Conservation (phyloP, 2,113 vertebrate genomes). For the Todiramphus saurophagus region DNA sequence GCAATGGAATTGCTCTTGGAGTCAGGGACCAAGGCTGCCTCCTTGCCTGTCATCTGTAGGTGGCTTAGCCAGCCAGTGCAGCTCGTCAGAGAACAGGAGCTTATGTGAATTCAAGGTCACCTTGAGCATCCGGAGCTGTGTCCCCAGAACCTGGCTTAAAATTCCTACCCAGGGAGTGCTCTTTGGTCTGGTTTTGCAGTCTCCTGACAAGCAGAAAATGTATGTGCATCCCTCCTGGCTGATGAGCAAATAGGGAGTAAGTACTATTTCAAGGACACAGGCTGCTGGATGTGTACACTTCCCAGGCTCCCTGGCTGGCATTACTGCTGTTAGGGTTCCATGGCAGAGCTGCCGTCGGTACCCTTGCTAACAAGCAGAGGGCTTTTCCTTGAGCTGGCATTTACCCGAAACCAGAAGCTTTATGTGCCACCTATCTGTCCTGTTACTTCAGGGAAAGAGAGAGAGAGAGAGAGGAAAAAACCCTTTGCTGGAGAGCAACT, state of each 20-base stretch:
- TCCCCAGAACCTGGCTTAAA: neutral
- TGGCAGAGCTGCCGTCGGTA: neutral
- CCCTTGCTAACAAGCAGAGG: neutral
- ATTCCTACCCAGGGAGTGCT: neutral
- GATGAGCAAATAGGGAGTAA: neutral
- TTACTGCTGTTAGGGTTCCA: neutral
- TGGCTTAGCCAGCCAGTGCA: neutral
- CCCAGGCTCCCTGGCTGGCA: neutral
- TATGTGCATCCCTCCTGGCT: neutral
- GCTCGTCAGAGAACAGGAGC: neutral
- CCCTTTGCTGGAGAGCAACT: neutral
- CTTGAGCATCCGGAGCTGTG: neutral
- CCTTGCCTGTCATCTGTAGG: rapidly evolving
- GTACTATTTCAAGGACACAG: neutral
- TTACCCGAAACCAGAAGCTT: neutral
- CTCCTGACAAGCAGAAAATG: neutral
- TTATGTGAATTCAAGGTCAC: neutral
- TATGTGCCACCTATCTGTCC: neutral
- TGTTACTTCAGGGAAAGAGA: neutral
- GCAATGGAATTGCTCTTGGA: neutral
- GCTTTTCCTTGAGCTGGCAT: neutral
- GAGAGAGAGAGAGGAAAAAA: neutral
- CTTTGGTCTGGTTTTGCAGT: neutral
- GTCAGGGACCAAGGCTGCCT: neutral
- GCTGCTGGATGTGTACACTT: neutral